Percentiles rank a stretch among this genome's conserved stretches.
These are phyloP conservation scores for Sclerodermus sp. DNA, from an alignment of 2,888 invertebrate genomes.

Conservation along the genomic window DNA sequence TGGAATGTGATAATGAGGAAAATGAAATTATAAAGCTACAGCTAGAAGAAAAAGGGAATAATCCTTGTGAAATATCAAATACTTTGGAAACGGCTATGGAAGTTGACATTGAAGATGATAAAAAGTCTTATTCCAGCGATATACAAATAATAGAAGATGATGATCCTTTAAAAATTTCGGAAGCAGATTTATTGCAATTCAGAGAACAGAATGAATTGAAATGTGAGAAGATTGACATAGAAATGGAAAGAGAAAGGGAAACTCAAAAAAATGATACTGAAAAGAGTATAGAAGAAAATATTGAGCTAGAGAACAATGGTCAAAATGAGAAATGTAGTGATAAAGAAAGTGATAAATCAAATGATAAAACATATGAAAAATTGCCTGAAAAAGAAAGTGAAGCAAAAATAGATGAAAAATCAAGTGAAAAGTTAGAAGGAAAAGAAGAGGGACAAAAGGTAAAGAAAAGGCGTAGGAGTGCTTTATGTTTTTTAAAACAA, in stretches of 20 bases:
- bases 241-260: constrained; percentile 24
- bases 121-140: constrained; percentile 41
- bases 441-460: constrained; percentile 61
- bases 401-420: constrained; percentile 41
- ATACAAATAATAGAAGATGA: constrained; percentile 47
- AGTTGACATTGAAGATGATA: constrained; percentile 43
- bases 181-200: constrained; percentile 28
- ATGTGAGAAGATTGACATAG: constrained; percentile 15
- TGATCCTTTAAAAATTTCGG: constrained; percentile 36
- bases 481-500: constrained; percentile 71
- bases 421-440: constrained; percentile 51
- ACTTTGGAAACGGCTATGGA: constrained; percentile 37
- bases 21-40: too few species aligned
- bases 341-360: constrained; percentile 39
- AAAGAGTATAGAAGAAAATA: constrained; percentile 31
- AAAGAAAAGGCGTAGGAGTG: constrained; percentile 71
- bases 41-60: constrained; percentile 17
- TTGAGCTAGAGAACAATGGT: constrained; percentile 34
- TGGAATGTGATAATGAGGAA: constrained; percentile 1
- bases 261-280: constrained; percentile 29
- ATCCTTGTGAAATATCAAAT: constrained; percentile 22
- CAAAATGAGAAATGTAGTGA: constrained; percentile 54
- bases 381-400: constrained; percentile 38
- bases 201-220: constrained; percentile 28
- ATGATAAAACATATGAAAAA: constrained; percentile 36